Base-by-base conservation (phyloP, 2,797 vertebrate species). In the Tangara arthus region DNA sequence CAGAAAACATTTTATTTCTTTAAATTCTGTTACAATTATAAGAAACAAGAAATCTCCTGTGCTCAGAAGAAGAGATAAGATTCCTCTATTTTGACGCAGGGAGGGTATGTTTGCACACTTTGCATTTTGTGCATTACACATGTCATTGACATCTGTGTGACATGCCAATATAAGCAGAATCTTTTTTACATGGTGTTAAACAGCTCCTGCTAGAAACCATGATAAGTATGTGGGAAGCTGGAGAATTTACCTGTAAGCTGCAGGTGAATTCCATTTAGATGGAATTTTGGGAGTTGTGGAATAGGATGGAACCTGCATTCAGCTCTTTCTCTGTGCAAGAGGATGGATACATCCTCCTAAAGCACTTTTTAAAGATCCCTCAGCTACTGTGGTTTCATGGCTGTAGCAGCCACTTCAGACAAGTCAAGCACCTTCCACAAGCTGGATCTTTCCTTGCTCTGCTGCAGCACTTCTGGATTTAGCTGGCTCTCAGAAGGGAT, bases 81-180 rank as follows among this genome's bases (percentile, higher is more conserved):
- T 39, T 86, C 22, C 23, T 41, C n/a, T 65, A 0, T 53, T 50
- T 37, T 84, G 52, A 63, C 49, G 37, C 47, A 35, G 44, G 15
- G n/a, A 70, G 14, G 59, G 21, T 13, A 10, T 37, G 13, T n/a
- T n/a, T 80, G 30, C 12, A 16, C 35, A 34, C 15, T 89, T 82
- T 52, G 19, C 19, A 52, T 84, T 76, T 75, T 6, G 2, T 35
- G 21, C 19, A 15, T 71, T 93, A 9, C 8, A 3, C 23, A 2
- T 22, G 20, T 34, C 44, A 46, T 8, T 63, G 66, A 37, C 16
- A 2, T 3, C 8, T 17, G 26, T 57, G 11, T 71, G 76, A 77
- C 0, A 0, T 52, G 47, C 21, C 37, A 69, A 0, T 0, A 39
- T 50, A 50, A 55, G 35, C 46, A 72, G 61, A 39, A 64, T 22